Evolutionary conservation across 2,797 vertebrate species (phyloP), one percentile per base, ranked within the genome.

Genomic region (Spea hammondii): DNA sequence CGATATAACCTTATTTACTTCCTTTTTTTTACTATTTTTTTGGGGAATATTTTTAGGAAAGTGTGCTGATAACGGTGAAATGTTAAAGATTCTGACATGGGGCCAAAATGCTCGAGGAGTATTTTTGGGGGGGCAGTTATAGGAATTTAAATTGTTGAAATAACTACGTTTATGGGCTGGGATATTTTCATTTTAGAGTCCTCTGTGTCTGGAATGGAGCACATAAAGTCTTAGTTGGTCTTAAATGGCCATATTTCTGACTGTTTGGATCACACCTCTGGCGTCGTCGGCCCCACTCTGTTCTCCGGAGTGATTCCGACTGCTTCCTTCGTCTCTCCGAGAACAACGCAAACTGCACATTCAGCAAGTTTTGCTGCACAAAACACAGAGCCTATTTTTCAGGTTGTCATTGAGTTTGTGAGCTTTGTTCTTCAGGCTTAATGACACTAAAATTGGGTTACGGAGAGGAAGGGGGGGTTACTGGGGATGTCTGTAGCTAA

Each of bases 391-490:
- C 9, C 74, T 54, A 48, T 53, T 54, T 76, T 64, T 57, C 44
- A 73, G 50, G 9, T 13, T 65, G 17, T 54, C 73, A 48, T 75
- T 54, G 44, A 32, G 32, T 55, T 53, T 53, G n/a, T 49, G 17
- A 53, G 11, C 6, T 53, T 60, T 32, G 11, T 12, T 72, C 45
- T n/a, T 6, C 59, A n/a, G 14, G 10, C 46, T 72, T 75, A 66
- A 75, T 66, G 62, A 47, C 17, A 65, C 60, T 44, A 53, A 51
- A 50, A 74, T 32, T 65, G 9, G 11, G 48, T 65, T 65, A 50
- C 44, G 7, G 44, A 13, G 32, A 66, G 32, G 13, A 54, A n/a
- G 44, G 64, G 8, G 46, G 11, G 32, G 60, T 11, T 3, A 54
- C 51, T 7, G 51, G 7, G 51, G 51, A 54, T 1, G 11, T 54